Evolutionary conservation across 1,140 invertebrate species (phyloP), one percentile per base, ranked within the genome.

Genomic region (Trichonephila clavata): DNA sequence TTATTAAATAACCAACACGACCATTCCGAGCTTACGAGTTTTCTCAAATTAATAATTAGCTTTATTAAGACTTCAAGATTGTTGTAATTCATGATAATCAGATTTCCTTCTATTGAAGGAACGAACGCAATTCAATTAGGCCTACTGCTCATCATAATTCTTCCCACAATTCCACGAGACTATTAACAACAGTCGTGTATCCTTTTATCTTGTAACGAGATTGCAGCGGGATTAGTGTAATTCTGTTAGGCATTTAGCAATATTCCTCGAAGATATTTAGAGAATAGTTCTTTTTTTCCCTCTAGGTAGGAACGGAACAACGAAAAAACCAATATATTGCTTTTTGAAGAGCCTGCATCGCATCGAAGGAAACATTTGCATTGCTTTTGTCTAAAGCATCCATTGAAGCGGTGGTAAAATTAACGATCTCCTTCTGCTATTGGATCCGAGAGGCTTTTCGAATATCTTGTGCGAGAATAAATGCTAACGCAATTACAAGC

Each of bases 21-120:
- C 24, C 71, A 77, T 16, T 77, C 27, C 18, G 32, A 18, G 27
- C 10, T 77, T 77, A 7, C 6, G 18, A 18, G 71, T 77, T 39
- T 77, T 59, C 81, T 59, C 81, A 57, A 83, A 83, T 59, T 83
- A 50, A 83, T 83, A 57, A 57, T 59, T n/a, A 8, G 39, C 43
- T 83, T 59, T 83, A 27, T 83, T 59, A 83, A 57, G 50, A 83
- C 14, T 68, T 18, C 71, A 83, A 59, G 81, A 57, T 83, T 59
- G 50, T 18, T 18, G 21, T n/a, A 59, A n/a, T 59, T n/a, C 81
- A 83, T 50, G 50, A 24, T 83, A 83, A 83, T 83, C 20, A 83
- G 24, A 59, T 83, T 83, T 83, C 20, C n/a, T 59, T 1, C n/a
- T 20, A 83, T 83, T 57, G 81, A 57, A 57, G 43, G 50, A 83